Evolutionary conservation across 2,797 vertebrate genomes (phyloP), one percentile per base, ranked within the genome.

Genomic region (Sarcoramphus papa): DNA sequence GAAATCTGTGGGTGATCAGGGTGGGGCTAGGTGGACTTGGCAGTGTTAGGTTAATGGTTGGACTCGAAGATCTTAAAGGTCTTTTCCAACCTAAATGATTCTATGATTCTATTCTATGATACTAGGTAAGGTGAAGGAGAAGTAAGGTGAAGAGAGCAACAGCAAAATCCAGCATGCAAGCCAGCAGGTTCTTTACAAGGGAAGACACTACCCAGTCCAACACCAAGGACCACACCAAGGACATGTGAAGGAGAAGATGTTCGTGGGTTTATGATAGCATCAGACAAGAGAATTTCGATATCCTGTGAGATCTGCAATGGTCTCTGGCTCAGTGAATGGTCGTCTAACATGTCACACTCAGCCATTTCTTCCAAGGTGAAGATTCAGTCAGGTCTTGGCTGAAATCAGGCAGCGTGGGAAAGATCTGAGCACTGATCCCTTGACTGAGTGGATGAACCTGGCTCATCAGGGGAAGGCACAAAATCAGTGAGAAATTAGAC

Each of bases 161-260:
- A 57, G 9, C 14, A 83, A 84, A 79, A 73, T 56, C 51, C 75
- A 62, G 6, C 15, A 14, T 23, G 47, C 45, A 65, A 64, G 8
- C 11, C 47, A 47, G 6, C 7, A 64, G 24, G 37, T 53, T 68
- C 41, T 76, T 76, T 23, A 15, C 19, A 16, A 65, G 25, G 12
- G 22, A 81, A 7, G 12, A 28, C 3, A 3, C 5, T 27, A 5
- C 9, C 43, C 63, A 27, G 17, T 33, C 31, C 56, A 64, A 1
- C 31, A 2, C 3, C 27, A 24, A 70, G 19, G n/a, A 8, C 17
- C 51, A 45, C 9, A 18, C 2, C 56, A 51, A 64, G 50, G 40
- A 60, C 21, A 15, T 0, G 0, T 37, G 12, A n/a, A 65, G 70
- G 10, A 78, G 28, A 79, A 48, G 3, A 10, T 2, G 2, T 27